Evolutionary conservation across 2,888 invertebrate species (phyloP), one percentile per base, ranked within the genome.

Genomic region (Calameuta idolon): DNA sequence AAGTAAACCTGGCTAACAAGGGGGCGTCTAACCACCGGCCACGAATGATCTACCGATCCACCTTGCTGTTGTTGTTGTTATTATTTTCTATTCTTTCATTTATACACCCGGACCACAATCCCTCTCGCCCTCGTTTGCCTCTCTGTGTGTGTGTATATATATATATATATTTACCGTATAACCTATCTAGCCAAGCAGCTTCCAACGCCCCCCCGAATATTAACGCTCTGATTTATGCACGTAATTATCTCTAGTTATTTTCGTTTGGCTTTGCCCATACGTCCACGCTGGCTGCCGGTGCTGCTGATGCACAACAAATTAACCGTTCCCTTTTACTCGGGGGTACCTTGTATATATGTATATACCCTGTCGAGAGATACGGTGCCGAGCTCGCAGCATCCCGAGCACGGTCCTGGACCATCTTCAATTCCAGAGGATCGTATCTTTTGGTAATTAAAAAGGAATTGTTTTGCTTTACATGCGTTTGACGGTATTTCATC

Each of bases 181-280:
- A 15, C 81, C 80, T 85, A 82, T 82, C 85, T 83, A 87, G 83
- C 82, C 86, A 87, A 88, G 86, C 86, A 87, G 85, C 87, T 82
- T 80, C 81, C 81, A 86, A 89, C 91, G 91, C 91, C 91, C 91
- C 91, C 90, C 89, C 90, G 88, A 90, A 90, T 91, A 91, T 91
- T 90, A 91, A 90, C 88, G 85, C 85, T 84, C 85, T 91, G 91
- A 91, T 91, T 91, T 91, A 91, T 91, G 91, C 90, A 80, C 86
- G 91, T 90, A 91, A 91, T 91, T 91, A 91, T 91, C 88, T 89
- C 87, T 87, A 87, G 90, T 88, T 90, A 89, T 90, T 90, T 90
- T 89, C 88, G 87, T 81, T 83, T 74, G 37, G 31, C n/a, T 23
- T 4, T 74, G 74, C 76, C 69, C 71, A 69, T 73, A 35, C 73